Percentiles rank a stretch among this genome's conserved stretches.
Conservation (phyloP, 2,113 vertebrate species). For the Isurus oxyrinchus region DNA sequence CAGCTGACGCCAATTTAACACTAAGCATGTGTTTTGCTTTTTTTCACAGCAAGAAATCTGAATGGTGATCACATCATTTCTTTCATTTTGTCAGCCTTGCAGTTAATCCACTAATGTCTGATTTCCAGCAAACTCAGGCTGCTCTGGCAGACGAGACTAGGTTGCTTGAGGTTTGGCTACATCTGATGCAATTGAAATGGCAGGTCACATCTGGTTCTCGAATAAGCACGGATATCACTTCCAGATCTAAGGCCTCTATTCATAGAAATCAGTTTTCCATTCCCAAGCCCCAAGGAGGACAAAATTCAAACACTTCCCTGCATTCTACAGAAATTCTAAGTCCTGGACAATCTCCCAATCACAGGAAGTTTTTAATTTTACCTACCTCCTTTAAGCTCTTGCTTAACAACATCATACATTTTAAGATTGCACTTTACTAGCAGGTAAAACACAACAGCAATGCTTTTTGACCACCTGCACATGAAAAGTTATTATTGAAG, state of each 20-base stretch:
- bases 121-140: constrained; percentile 27
- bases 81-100: constrained; percentile 35
- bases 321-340: neutral
- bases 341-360: neutral
- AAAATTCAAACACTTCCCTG: neutral
- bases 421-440: neutral
- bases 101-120: constrained; percentile 29
- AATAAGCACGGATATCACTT: constrained; percentile 32
- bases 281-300: neutral
- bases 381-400: neutral
- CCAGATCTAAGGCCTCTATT: constrained; percentile 35
- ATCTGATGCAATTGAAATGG: constrained; percentile 26
- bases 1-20: neutral
- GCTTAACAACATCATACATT: neutral
- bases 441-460: neutral
- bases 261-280: constrained; percentile 25
- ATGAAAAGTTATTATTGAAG: neutral
- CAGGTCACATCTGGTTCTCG: constrained; percentile 32
- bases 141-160: constrained; percentile 13
- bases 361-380: neutral
- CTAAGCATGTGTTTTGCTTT: neutral
- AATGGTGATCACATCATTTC: constrained; percentile 25
- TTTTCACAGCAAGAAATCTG: constrained; percentile 27
- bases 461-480: neutral
- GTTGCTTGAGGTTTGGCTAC: constrained; percentile 21